Base-by-base conservation (phyloP, 2,797 vertebrate species). In the Distichodus sexfasciatus region DNA sequence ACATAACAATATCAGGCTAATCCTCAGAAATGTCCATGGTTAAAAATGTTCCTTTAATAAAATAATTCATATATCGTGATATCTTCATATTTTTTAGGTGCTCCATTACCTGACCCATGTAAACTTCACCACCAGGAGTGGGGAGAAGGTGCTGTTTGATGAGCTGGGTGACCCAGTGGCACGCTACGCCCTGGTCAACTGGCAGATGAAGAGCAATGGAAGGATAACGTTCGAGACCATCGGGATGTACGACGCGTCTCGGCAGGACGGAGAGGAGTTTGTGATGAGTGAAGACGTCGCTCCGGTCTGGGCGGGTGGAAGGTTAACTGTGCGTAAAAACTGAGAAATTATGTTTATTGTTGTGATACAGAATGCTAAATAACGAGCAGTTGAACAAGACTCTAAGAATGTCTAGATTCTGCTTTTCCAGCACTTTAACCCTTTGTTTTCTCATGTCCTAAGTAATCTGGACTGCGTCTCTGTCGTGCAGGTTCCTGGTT, bases 171-270 rank as follows among this genome's bases (percentile, higher is more conserved):
- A 93, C 64, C 88, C 89, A n/a, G 87, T 81, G 33, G 89, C 90
- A 11, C 84, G 80, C 11, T 93, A 93, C 26, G 87, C 85, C 11
- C 78, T 93, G 61, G 88, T 92, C 5, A 92, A 93, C 76, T 93
- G 91, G 91, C 89, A 93, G 76, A 88, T 81, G 73, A 85, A 85
- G 58, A 41, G 76, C 1, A 80, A 77, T 12, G 87, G 84, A 53
- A 77, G 81, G 46, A 84, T 90, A 54, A 38, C 62, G 1, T 90
- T 92, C 80, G 33, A 90, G 50, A 88, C 87, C 0, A 88, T 91
- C 33, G 90, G 90, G 23, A 80, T 85, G 12, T 92, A 90, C 38
- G 90, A 91, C 24, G 85, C 86, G 35, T 90, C 88, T 2, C 63
- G 26, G 29, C 79, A 85, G 58, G 87, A 89, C 21, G 88, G 87